Conservation (phyloP, 2,888 invertebrate genomes). For the Odontocerum albicorne region DNA sequence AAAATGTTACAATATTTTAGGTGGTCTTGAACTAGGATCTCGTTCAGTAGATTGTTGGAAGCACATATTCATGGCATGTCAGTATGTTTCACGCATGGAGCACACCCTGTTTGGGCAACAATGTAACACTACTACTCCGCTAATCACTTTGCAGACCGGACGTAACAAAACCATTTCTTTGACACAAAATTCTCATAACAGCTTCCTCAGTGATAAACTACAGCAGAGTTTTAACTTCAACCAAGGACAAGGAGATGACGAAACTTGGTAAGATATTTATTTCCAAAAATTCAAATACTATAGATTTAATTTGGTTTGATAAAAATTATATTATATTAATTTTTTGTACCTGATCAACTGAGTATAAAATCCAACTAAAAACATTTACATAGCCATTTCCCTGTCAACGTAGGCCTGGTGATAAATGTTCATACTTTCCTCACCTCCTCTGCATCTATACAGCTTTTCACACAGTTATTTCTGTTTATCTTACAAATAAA, state of each 20-base stretch:
- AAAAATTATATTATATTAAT: too few relatives aligned
- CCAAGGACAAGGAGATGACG: slow-evolving; percentile 65
- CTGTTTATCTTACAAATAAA: too few relatives aligned
- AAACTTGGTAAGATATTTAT: slow-evolving; percentile 72
- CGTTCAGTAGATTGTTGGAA: slow-evolving; percentile 95
- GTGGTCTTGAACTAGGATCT: slow-evolving; percentile 88
- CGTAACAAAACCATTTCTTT: slow-evolving; percentile 63
- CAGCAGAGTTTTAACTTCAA: slow-evolving; percentile 63
- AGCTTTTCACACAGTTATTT: too few relatives aligned
- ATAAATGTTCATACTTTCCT: too few relatives aligned
- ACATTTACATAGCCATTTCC: too few relatives aligned
- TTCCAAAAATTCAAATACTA: too few relatives aligned
- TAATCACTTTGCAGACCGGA: slow-evolving; percentile 67
- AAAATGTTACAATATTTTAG: slow-evolving; percentile 39
- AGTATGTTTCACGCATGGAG: slow-evolving; percentile 90
- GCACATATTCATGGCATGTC: slow-evolving; percentile 91
- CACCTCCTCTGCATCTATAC: too few relatives aligned
- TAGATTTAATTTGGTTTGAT: too few relatives aligned
- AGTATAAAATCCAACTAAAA: too few relatives aligned
- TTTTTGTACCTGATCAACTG: too few relatives aligned
- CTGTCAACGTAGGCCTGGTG: too few relatives aligned
- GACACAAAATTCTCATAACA: slow-evolving; percentile 55
- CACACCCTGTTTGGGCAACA: slow-evolving; percentile 87
- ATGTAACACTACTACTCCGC: slow-evolving; percentile 66
- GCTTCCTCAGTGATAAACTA: slow-evolving; percentile 44